Conservation (phyloP, 1,140 invertebrate species). For the Megalopta genalis region DNA sequence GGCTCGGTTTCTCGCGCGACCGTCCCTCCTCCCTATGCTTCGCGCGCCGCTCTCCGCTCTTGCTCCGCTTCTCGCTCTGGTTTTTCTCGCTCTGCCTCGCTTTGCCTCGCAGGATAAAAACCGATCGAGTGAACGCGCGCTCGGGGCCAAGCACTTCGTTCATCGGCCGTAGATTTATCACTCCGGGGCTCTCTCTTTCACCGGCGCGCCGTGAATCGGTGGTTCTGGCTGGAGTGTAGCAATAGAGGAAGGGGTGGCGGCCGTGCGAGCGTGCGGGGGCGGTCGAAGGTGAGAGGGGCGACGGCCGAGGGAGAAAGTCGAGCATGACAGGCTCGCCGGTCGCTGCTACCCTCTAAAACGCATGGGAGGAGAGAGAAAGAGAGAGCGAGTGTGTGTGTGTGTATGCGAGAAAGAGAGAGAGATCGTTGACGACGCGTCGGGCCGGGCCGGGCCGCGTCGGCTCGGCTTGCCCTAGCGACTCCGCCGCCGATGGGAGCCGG, state of each 20-base stretch:
- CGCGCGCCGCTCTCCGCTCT: too few relatives aligned
- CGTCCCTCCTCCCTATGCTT: slow-evolving; percentile 8
- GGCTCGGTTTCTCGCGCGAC: background rate
- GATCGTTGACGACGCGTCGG: background rate
- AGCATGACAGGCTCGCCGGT: background rate
- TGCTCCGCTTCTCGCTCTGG: too few relatives aligned
- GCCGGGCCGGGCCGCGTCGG: slow-evolving; percentile 8
- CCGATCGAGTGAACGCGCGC: slow-evolving; percentile 50
- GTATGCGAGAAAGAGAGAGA: too few relatives aligned
- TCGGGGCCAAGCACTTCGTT: slow-evolving; percentile 39
- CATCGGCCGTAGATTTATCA: slow-evolving; percentile 60
- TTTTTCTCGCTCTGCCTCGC: too few relatives aligned
- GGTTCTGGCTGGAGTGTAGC: slow-evolving; percentile 12
- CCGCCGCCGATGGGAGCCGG: slow-evolving; percentile 14
- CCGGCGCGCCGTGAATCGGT: slow-evolving; percentile 49
- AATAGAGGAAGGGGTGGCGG: slow-evolving; percentile 6
- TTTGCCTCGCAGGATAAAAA: slow-evolving; percentile 38
- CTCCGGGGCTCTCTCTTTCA: slow-evolving; percentile 32
- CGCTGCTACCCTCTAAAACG: background rate
- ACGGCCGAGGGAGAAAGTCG: slow-evolving; percentile 9
- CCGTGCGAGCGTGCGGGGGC: background rate
- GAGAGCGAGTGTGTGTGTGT: too few relatives aligned
- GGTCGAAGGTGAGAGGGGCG: background rate
- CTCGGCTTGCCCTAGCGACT: slow-evolving; percentile 5
- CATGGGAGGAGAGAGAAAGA: too few relatives aligned